A percentile compares a stretch with the other conserved stretches of the same genome.
phyloP scores from a whole-genome alignment of 2,888 invertebrate species.

The Andrena praecox region DNA sequence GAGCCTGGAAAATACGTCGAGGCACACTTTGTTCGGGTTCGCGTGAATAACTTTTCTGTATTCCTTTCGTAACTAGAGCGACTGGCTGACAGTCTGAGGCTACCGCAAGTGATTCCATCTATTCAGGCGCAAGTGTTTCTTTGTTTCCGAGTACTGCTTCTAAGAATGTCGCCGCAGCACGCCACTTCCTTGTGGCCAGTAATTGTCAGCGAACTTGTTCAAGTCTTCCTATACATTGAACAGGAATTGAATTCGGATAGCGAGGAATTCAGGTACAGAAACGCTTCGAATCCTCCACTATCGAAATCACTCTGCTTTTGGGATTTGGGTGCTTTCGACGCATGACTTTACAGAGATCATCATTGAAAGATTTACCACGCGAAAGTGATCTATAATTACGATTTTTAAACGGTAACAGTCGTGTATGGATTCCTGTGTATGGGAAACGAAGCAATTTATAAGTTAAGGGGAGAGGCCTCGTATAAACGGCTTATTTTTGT shows the following conservation, averaged over 20 bases:
- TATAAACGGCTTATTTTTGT: too few species aligned
- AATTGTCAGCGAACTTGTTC: constrained; percentile 95
- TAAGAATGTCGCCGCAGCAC: constrained; percentile 93
- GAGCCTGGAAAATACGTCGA: background rate
- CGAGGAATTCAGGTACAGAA: constrained; percentile 90
- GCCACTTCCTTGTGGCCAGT: constrained; percentile 96
- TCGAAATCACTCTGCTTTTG: constrained; percentile 56
- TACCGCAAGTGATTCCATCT: constrained; percentile 90
- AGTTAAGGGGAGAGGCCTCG: too few species aligned
- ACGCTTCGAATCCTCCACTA: constrained; percentile 7
- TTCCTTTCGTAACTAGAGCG: constrained; percentile 87
- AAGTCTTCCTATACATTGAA: constrained; percentile 94
- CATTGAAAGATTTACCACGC: background rate
- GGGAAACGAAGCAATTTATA: background rate
- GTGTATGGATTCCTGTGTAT: too few species aligned
- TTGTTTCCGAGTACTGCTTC: constrained; percentile 93
- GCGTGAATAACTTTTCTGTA: background rate
- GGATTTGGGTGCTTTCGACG: constrained; percentile 61
- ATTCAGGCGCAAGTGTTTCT: constrained; percentile 95
- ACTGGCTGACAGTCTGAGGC: constrained; percentile 92
- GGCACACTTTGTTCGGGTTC: background rate
- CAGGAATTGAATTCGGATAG: constrained; percentile 92
- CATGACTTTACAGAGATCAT: constrained; percentile 50
- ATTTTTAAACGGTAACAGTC: too few species aligned
- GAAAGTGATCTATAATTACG: too few species aligned